phyloP scores from a whole-genome alignment of 2,113 vertebrate genomes.

The Sinocyclocheilus rhinocerous region DNA sequence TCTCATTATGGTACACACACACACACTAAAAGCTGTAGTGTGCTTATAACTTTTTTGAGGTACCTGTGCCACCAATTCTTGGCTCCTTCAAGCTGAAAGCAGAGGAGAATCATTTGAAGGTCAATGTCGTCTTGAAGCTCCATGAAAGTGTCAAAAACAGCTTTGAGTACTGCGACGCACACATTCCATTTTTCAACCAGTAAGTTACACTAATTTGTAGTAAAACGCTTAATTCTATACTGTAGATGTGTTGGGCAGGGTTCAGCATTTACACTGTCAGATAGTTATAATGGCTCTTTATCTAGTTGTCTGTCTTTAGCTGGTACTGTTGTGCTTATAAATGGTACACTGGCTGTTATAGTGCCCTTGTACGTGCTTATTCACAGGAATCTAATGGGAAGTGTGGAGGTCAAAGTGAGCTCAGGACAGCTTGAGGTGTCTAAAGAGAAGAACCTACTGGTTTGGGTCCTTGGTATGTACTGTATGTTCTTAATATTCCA shows the following conservation, averaged over 20 bases:
- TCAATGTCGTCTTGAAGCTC: conserved; percentile 85
- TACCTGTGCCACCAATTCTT: conserved; percentile 91
- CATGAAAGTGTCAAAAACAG: conserved; percentile 92
- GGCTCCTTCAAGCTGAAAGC: conserved; percentile 86
- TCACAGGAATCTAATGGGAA: conserved; percentile 81
- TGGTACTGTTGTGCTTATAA: neutral
- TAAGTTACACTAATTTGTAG: conserved; percentile 60
- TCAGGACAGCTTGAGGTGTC: conserved; percentile 87
- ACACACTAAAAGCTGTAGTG: neutral
- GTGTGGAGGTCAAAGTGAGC: conserved; percentile 85
- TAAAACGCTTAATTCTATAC: neutral
- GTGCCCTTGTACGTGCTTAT: neutral
- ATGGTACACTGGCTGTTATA: neutral
- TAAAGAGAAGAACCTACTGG: conserved; percentile 87
- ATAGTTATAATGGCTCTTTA: neutral
- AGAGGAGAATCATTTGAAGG: conserved; percentile 79
- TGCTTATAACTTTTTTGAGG: conserved; percentile 71
- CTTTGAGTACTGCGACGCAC: conserved; percentile 93
- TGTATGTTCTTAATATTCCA: conserved; percentile 21
- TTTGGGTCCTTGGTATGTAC: conserved; percentile 85
- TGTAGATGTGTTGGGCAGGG: neutral
- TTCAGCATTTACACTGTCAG: neutral
- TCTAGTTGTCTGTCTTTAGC: neutral
- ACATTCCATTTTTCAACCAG: conserved; percentile 92
- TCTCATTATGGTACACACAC: neutral